Evolutionary conservation across 2,888 invertebrate species (phyloP).

Genomic region (Nudaria mundana): DNA sequence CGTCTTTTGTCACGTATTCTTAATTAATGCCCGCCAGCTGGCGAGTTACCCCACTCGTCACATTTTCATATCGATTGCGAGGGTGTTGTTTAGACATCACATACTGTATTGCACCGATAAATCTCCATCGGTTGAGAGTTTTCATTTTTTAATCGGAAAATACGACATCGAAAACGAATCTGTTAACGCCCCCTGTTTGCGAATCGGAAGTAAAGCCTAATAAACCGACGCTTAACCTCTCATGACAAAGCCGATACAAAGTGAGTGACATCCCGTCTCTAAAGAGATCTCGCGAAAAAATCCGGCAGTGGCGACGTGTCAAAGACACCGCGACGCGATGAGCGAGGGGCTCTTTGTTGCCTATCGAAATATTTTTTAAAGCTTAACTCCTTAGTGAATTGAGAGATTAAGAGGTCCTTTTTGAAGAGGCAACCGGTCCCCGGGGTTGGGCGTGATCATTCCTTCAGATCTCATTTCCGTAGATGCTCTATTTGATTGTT

Average conservation of each 20-base stretch:
- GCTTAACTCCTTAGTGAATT: conserved; percentile 82
- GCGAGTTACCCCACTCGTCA: conserved; percentile 69
- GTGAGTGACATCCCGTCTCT: conserved; percentile 77
- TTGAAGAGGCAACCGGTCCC: conserved; percentile 84
- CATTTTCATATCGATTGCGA: conserved; percentile 73
- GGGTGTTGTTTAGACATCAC: conserved; percentile 47
- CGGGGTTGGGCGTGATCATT: conserved; percentile 78
- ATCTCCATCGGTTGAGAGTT: conserved; percentile 45
- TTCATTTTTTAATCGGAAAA: conserved; percentile 46
- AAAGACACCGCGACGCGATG: conserved; percentile 75
- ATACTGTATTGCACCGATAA: conserved; percentile 47
- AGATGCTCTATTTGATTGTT: conserved; percentile 80
- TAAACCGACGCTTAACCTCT: conserved; percentile 79
- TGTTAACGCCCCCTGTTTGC: conserved; percentile 67
- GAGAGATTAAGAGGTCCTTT: conserved; percentile 81
- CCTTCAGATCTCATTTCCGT: conserved; percentile 79
- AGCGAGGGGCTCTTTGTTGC: conserved; percentile 74
- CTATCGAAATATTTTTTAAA: conserved; percentile 79
- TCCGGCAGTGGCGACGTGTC: conserved; percentile 75
- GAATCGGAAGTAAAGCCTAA: conserved; percentile 75
- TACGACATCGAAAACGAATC: conserved; percentile 56
- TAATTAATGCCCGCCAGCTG: conserved; percentile 77
- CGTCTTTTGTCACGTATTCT: conserved; percentile 82
- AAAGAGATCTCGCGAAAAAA: conserved; percentile 77
- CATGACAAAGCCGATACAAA: conserved; percentile 79